phyloP scores from a whole-genome alignment of 2,888 invertebrate genomes.

The Leucania comma region DNA sequence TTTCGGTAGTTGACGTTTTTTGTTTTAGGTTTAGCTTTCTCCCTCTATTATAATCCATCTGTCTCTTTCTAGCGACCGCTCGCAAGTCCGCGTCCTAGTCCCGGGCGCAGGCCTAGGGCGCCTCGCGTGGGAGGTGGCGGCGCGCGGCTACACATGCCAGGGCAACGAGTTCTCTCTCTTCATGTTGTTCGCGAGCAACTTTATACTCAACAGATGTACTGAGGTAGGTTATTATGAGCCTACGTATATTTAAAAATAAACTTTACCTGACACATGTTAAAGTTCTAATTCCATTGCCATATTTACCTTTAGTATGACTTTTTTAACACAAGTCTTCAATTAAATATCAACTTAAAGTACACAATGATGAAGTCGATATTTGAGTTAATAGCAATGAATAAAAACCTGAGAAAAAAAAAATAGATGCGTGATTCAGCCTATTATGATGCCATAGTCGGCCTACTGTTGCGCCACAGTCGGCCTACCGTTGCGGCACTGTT shows the following conservation, averaged over 20 bases:
- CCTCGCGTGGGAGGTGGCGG: constrained; percentile 98
- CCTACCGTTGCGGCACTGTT: neutral
- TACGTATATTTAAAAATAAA: no score
- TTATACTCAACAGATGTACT: constrained; percentile 96
- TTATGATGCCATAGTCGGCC: neutral
- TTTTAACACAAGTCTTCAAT: no score
- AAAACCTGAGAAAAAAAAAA: neutral
- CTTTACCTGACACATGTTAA: no score
- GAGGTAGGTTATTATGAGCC: constrained; percentile 77
- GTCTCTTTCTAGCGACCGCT: constrained; percentile 76
- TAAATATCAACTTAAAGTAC: no score
- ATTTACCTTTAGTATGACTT: no score
- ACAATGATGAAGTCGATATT: no score
- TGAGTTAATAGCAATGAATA: no score
- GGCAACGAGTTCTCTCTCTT: constrained; percentile 99
- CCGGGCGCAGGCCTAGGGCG: constrained; percentile 99
- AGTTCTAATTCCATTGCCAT: no score
- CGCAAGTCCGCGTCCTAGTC: constrained; percentile 94
- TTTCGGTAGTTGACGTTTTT: no score
- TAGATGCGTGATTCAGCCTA: neutral
- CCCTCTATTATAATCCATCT: neutral
- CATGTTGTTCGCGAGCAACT: constrained; percentile 99
- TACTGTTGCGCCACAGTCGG: neutral
- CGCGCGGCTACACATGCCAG: constrained; percentile 97
- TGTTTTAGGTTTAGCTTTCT: no score